A percentile compares a stretch with the other conserved stretches of the same genome.
These are phyloP conservation scores for Turdus rufiventris DNA, from an alignment of 2,113 vertebrate genomes.

Conservation along the genomic window DNA sequence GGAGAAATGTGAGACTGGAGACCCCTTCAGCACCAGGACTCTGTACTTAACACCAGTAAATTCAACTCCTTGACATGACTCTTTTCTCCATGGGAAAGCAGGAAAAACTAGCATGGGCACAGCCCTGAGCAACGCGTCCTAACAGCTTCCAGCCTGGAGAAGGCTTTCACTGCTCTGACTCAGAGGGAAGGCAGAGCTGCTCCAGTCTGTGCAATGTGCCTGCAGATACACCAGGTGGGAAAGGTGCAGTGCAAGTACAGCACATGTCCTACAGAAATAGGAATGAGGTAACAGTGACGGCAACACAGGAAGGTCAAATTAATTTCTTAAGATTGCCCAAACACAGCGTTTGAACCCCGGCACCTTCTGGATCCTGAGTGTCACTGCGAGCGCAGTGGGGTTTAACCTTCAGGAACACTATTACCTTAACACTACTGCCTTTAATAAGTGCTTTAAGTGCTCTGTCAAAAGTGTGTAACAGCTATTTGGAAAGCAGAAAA, in stretches of 20 bases:
- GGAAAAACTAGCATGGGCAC: background rate
- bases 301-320: background rate
- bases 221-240: background rate
- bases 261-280: background rate
- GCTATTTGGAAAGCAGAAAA: background rate
- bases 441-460: background rate
- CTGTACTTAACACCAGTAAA: background rate
- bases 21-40: background rate
- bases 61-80: background rate
- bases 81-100: background rate
- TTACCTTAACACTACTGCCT: background rate
- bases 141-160: background rate
- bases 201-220: background rate
- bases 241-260: background rate
- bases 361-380: background rate
- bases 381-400: background rate
- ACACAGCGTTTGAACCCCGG: rapidly evolving
- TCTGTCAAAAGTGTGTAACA: background rate
- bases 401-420: background rate
- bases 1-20: background rate
- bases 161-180: background rate
- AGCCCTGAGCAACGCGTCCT: background rate
- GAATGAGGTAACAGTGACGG: background rate
- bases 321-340: background rate
- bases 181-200: background rate